Evolutionary conservation across 2,113 vertebrate genomes (phyloP).

Genomic region (Hypomesus transpacificus): DNA sequence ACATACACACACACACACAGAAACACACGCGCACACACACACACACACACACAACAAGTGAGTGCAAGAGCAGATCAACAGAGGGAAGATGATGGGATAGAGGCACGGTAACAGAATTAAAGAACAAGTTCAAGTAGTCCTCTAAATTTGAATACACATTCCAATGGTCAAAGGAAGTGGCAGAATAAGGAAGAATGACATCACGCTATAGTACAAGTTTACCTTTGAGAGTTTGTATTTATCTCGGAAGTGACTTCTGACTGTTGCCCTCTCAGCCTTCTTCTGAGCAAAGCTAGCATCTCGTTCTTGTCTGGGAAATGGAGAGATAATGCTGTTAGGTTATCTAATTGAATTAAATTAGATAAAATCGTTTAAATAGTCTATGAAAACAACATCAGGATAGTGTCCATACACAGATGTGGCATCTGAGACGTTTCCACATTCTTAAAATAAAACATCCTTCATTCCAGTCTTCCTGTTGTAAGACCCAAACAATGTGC

Average conservation of each 20-base stretch:
- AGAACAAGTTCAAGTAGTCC: not conserved
- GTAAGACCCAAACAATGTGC: not conserved
- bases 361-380: not conserved
- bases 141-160: too few species aligned
- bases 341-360: not conserved
- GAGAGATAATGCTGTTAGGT: slow-evolving; percentile 13
- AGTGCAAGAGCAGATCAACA: not conserved
- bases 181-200: not conserved
- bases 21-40: slow-evolving; percentile 7
- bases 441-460: not conserved
- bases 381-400: not conserved
- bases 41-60: not conserved
- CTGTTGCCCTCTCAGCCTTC: slow-evolving; percentile 92
- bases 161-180: not conserved
- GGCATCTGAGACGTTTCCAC: too few species aligned
- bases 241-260: slow-evolving; percentile 90
- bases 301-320: slow-evolving; percentile 81
- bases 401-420: too few species aligned
- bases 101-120: not conserved
- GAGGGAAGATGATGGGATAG: not conserved
- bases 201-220: slow-evolving; percentile 6
- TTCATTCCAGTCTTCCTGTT: not conserved
- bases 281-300: slow-evolving; percentile 89
- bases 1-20: slow-evolving; percentile 16
- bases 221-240: slow-evolving; percentile 97